Percentiles rank a stretch among this genome's conserved stretches.
Conservation (phyloP, 2,797 vertebrate genomes). For the Synaphobranchus kaupii region DNA sequence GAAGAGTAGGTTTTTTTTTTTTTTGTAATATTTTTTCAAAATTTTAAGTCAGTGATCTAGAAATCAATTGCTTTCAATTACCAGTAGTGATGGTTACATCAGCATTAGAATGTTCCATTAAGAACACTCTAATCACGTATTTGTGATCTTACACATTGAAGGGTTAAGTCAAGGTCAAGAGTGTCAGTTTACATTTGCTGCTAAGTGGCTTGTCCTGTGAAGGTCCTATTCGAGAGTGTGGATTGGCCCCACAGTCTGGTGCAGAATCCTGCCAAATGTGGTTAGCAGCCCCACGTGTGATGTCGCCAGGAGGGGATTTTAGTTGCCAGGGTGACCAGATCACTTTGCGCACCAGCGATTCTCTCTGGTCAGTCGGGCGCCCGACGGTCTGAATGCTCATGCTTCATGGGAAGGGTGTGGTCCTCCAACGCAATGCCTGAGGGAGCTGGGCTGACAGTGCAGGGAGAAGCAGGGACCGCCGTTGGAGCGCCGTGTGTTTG, state of each 20-base stretch:
- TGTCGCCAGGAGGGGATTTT: not conserved
- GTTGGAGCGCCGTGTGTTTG: not conserved
- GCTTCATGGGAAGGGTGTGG: not conserved
- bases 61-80: too few relatives aligned
- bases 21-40: too few relatives aligned
- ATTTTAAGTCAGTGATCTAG: too few relatives aligned
- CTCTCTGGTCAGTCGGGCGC: not conserved
- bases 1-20: too few relatives aligned
- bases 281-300: not conserved
- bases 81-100: too few relatives aligned
- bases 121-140: too few relatives aligned
- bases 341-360: not conserved
- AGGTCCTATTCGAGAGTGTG: not conserved
- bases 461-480: too few relatives aligned
- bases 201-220: not conserved
- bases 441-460: too few relatives aligned
- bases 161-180: not conserved
- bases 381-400: not conserved
- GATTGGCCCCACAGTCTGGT: not conserved
- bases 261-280: not conserved
- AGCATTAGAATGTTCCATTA: too few relatives aligned
- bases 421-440: not conserved
- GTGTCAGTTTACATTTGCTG: too few relatives aligned
- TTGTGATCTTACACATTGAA: too few relatives aligned
- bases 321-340: not conserved